Base-by-base conservation (phyloP, 1,140 invertebrate genomes). In the Penaeus vannamei region DNA sequence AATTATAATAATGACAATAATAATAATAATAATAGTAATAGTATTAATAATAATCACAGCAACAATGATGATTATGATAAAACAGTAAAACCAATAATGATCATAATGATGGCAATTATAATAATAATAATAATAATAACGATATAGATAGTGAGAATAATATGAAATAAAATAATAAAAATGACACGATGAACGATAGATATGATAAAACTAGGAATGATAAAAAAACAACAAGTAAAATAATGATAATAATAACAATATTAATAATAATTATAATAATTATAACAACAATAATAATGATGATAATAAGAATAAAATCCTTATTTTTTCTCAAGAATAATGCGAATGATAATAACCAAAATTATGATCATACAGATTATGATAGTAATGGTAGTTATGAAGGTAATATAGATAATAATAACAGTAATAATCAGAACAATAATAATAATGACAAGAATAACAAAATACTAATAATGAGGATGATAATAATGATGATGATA, bases 101-200 rank as follows among this genome's bases (percentile, higher is more conserved):
- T 46, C 10, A 59, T 59, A 20, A 59, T 42, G 23, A 59, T 82
- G 22, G 26, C 60, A 53, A 59, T 82, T 3, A 82, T 82, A 53
- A 82, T 53, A 82, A 82, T 82, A 82, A 82, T 59, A 53, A 82
- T 53, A 82, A 53, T 82, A 82, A 59, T 59, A 82, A n/a, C n/a
- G n/a, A n/a, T n/a, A n/a, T 46, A 22, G 17, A 42, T 46, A 81
- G 26, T 46, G 59, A 81, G 20, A 17, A 81, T 46, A 46, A 81
- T 46, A 42, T 46, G 23, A 81, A 81, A 22, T 46, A 81, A 22
- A 42, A 81, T 81, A 81, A 81, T 46, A 17, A 81, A 42, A 80
- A 80, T 80, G 46, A 80, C 46, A 32, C 32, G 32, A 80, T 42
- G 32, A 53, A 80, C 46, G 46, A 80, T 80, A 80, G 46, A 42